These are phyloP conservation scores for Cheilosia grossa DNA, from an alignment of 2,888 invertebrate species.

Conservation along the genomic window DNA sequence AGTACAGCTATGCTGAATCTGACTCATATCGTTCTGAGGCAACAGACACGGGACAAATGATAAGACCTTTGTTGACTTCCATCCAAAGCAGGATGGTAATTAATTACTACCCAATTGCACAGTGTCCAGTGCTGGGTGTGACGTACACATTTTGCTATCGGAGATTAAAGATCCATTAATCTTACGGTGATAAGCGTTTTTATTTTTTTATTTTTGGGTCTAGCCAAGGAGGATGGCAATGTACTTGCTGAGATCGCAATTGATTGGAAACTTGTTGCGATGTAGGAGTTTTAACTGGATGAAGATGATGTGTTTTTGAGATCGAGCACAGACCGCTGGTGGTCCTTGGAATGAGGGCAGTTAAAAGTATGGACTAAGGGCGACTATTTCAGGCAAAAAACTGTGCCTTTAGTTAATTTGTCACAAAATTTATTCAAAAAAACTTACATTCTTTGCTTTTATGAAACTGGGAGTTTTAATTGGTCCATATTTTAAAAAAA, in stretches of 20 bases:
- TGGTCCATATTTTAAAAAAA: no score
- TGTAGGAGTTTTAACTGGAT: not conserved
- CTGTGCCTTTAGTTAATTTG: no score
- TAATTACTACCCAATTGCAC: constrained; percentile 54
- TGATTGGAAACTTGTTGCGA: constrained; percentile 12
- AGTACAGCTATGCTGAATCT: not conserved
- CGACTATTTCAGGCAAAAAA: no score
- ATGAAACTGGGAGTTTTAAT: no score
- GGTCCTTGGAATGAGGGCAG: no score
- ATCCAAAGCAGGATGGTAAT: constrained; percentile 52
- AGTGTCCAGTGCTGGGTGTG: not conserved
- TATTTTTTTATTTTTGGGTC: not conserved
- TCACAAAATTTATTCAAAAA: no score
- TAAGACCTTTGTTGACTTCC: constrained; percentile 58
- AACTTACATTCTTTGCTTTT: no score
- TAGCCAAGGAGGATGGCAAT: constrained; percentile 11
- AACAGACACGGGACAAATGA: constrained; percentile 6
- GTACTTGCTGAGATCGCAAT: not conserved
- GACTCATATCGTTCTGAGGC: not conserved
- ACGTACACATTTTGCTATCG: constrained; percentile 2
- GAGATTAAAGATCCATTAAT: constrained; percentile 50
- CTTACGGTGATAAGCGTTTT: constrained; percentile 36
- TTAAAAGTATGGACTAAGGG: no score
- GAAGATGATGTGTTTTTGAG: no score
- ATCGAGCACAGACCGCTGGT: no score